Evolutionary conservation across 2,888 invertebrate genomes (phyloP).

Genomic region (Pomacea canaliculata): DNA sequence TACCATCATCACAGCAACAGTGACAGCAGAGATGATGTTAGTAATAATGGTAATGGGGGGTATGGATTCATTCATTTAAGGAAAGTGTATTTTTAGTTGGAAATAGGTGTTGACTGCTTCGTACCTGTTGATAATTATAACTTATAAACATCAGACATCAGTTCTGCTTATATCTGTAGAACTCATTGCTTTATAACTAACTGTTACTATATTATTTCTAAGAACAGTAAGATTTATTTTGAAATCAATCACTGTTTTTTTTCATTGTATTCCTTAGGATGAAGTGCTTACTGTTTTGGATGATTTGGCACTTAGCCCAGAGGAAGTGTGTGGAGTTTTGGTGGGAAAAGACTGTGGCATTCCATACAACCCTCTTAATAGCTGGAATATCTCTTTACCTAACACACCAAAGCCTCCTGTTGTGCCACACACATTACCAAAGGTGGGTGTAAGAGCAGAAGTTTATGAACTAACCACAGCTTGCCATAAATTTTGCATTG

Average conservation of each 20-base stretch:
- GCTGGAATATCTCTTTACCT: conserved; percentile 70
- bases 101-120: too few relatives aligned
- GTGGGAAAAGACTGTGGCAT: conserved; percentile 92
- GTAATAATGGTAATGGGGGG: too few relatives aligned
- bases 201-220: too few relatives aligned
- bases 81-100: too few relatives aligned
- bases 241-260: neutral
- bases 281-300: conserved; percentile 83
- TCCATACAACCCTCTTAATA: conserved; percentile 89
- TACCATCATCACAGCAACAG: too few relatives aligned
- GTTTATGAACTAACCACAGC: neutral
- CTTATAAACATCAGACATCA: too few relatives aligned
- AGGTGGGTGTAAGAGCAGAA: conserved; percentile 32
- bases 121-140: too few relatives aligned
- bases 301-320: conserved; percentile 84
- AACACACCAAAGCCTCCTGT: conserved; percentile 51
- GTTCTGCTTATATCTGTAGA: too few relatives aligned
- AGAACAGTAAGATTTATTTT: too few relatives aligned
- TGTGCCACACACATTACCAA: conserved; percentile 40
- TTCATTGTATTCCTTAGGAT: conserved; percentile 73
- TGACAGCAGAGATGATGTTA: too few relatives aligned
- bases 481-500: neutral
- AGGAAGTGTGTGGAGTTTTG: conserved; percentile 91
- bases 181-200: too few relatives aligned
- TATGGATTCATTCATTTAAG: too few relatives aligned